phyloP scores from a whole-genome alignment of 2,888 invertebrate species.

The Sabellastarte sp. region DNA sequence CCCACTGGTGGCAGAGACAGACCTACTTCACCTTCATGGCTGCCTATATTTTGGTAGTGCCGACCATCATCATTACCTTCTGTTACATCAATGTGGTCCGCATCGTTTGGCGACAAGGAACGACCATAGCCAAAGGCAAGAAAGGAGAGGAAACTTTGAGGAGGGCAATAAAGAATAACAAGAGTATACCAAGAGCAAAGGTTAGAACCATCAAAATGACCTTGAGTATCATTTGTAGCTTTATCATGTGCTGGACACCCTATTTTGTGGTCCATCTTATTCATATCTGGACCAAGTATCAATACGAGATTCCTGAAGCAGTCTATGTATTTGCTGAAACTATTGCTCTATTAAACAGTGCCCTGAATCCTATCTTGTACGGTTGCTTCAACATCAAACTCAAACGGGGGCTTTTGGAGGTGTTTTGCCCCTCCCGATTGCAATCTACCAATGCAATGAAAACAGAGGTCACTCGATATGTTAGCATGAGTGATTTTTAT shows the following conservation, averaged over 20 bases:
- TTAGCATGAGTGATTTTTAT: too few relatives aligned
- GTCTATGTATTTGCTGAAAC: constrained; percentile 58
- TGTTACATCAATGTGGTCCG: constrained; percentile 59
- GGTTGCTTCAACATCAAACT: constrained; percentile 59
- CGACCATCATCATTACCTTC: constrained; percentile 57
- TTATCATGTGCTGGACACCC: constrained; percentile 61
- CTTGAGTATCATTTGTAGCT: constrained; percentile 59
- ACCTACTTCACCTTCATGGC: constrained; percentile 60
- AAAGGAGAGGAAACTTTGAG: constrained; percentile 23
- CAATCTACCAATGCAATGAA: too few relatives aligned
- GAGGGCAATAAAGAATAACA: constrained; percentile 38
- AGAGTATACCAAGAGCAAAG: constrained; percentile 59
- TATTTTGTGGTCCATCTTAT: constrained; percentile 61
- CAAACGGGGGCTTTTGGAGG: constrained; percentile 18
- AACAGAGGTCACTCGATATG: too few relatives aligned
- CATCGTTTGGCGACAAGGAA: constrained; percentile 56
- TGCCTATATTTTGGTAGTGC: constrained; percentile 58
- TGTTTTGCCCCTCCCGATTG: constrained; percentile 15
- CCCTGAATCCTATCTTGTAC: constrained; percentile 60
- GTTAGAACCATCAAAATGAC: constrained; percentile 62
- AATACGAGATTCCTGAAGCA: constrained; percentile 47
- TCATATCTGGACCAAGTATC: constrained; percentile 57
- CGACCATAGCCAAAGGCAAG: constrained; percentile 1
- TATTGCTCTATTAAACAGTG: constrained; percentile 54
- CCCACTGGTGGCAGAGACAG: constrained; percentile 60